Conservation (phyloP, 2,888 invertebrate species). For the Heliconius hortense region DNA sequence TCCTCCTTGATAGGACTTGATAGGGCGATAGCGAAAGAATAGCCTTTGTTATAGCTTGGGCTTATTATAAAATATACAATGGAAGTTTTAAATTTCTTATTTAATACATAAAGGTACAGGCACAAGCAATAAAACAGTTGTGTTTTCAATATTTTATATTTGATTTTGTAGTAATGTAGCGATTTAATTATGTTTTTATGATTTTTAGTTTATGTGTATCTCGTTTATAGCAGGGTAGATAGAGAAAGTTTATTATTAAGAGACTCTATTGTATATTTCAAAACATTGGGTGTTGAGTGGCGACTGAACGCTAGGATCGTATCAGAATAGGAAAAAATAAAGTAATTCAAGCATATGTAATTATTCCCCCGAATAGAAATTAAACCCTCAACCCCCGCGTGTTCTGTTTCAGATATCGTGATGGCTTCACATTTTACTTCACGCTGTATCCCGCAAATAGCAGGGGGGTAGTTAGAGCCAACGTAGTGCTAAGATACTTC, state of each 20-base stretch:
- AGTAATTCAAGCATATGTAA: not conserved
- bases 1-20: slow-evolving; percentile 64
- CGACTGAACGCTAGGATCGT: not conserved
- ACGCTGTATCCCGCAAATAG: not conserved
- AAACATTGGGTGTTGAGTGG: not conserved
- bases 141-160: not conserved
- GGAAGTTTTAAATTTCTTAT: slow-evolving; percentile 1
- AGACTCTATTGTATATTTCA: not conserved
- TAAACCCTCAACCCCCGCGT: not conserved
- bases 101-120: slow-evolving; percentile 1
- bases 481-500: too few species aligned
- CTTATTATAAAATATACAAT: slow-evolving; percentile 13
- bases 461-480: not conserved
- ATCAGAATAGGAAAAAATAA: not conserved
- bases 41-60: slow-evolving; percentile 3
- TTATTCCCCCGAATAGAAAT: too few species aligned
- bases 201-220: too few species aligned
- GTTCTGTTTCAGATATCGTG: not conserved
- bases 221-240: not conserved
- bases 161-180: not conserved
- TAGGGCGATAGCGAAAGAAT: slow-evolving; percentile 23
- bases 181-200: too few species aligned
- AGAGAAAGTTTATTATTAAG: not conserved
- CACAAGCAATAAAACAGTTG: not conserved
- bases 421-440: not conserved